Base-by-base conservation (phyloP, 2,113 vertebrate species). In the Sterrhoptilus dennistouni region DNA sequence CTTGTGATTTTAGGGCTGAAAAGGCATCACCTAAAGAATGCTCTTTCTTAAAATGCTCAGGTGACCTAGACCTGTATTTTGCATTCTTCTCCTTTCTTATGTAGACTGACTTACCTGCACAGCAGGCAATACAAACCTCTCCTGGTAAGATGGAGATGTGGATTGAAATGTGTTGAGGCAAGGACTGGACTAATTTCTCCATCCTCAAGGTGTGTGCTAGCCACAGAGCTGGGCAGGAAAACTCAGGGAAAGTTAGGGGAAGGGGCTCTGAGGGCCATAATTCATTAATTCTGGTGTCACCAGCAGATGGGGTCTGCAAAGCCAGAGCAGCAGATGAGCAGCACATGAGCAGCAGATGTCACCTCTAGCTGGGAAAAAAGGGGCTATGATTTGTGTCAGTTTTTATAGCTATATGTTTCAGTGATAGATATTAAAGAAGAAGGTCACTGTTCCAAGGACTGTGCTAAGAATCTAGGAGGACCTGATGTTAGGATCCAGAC, bases 31-130 rank as follows among this genome's bases (percentile, higher is more conserved):
- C 29, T 33, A n/a, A 65, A 80, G 27, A 53, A 77, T 33, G 8
- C 1, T 16, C 4, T 71, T 89, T 71, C 14, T 27, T 59, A 49
- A 78, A 57, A 65, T 35, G 66, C 31, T 83, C 36, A n/a, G 19
- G n/a, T 61, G 36, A 42, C 45, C 6, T 56, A 53, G 15, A 65
- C 57, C 20, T 42, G 20, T 2, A 19, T 57, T 69, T 53, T 61
- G 10, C 7, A n/a, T 15, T 49, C 25, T 74, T 35, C 27, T 52
- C 13, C 5, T 9, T 79, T 80, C 49, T 45, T 31, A 18, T 0
- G 0, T 33, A 35, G 22, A 5, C 33, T 1, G 0, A 6, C 23
- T 12, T 12, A 36, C 2, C 33, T 83, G 44, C n/a, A 28, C 3
- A 8, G 25, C 2, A 3, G 54, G 38, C 47, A 63, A 66, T 17